Base-by-base conservation (phyloP, 2,797 vertebrate species). In the Nothura maculosa region DNA sequence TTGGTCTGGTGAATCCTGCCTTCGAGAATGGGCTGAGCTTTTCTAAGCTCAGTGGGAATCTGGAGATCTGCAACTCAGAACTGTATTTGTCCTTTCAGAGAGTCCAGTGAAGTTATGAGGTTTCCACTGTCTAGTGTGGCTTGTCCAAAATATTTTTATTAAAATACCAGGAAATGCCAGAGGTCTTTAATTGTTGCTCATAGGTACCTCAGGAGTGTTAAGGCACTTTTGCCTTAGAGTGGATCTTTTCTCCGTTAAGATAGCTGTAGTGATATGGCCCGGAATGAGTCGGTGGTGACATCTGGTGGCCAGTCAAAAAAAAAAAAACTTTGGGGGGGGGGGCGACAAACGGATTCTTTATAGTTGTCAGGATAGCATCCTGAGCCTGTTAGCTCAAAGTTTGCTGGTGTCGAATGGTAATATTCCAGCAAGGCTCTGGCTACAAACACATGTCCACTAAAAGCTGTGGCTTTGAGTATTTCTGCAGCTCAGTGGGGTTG, bases 41-140 rank as follows among this genome's bases (percentile, higher is more conserved):
- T 72, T 90, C 52, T 63, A 80, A 91, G 57, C 57, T 87, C 43
- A 77, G 72, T 91, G n/a, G 50, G 48, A 89, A 90, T 64, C 22
- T 54, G 54, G 22, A 80, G 54, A 61, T 36, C 28, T 78, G 62
- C 42, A 85, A 60, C 62, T 24, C 10, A 22, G 72, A 89, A 55
- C 34, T 77, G 38, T 36, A 7, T 47, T 85, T 88, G 58, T 72
- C 21, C 6, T 45, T 85, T 82, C 32, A 60, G 34, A 43, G 81
- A 91, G 45, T 32, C 42, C 74, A 32, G 57, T 12, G 5, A 68
- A 34, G 32, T 48, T 76, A 60, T 38, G 57, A 75, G 6, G 9
- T 34, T 89, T 85, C 45, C 24, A n/a, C 32, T 14, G 27, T 50
- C 36, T 58, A 48, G 13, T 17, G 9, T 32, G 34, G 22, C 20